Evolutionary conservation across 2,888 invertebrate genomes (phyloP), one percentile per base, ranked within the genome.

Genomic region (Octodonta nipae): DNA sequence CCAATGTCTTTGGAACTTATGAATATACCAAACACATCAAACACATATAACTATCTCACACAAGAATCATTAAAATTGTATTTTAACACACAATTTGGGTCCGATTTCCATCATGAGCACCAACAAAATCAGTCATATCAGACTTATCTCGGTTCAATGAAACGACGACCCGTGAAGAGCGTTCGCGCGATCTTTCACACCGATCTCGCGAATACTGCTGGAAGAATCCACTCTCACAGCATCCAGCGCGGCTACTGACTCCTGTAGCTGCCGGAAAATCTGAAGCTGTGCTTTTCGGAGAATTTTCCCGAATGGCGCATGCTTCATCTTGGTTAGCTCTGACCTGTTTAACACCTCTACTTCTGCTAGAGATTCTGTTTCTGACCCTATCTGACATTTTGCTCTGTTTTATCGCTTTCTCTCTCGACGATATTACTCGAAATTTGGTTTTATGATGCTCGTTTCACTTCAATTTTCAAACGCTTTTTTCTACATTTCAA

Each of bases 321-420:
- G 51, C 48, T 46, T 45, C 46, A 33, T 42, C 38, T 40, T 33
- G 35, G 36, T 35, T 43, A 42, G 47, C 45, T 47, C 43, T 44
- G 51, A 54, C 52, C 54, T 51, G 54, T 52, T 51, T 52, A 52
- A 54, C 55, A 55, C 54, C 54, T 55, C 46, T 47, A 44, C 49
- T 50, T 42, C 45, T 43, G 39, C 40, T 41, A 42, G 41, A 44
- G 46, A 43, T 45, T 49, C 43, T 43, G 43, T 28, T 33, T 28
- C 24, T 44, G 46, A 45, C 45, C 45, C 40, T 37, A 34, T 30
- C 28, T 32, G 29, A 33, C 26, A 34, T 35, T 34, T 39, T 30
- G 36, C 30, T 33, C 24, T 10, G n/a, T 33, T 28, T 29, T 37
- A 24, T 32, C 13, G 25, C 34, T 17, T 34, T 34, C 27, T 32